Base-by-base conservation (phyloP, 2,888 invertebrate genomes). In the Entomobrya proxima region DNA sequence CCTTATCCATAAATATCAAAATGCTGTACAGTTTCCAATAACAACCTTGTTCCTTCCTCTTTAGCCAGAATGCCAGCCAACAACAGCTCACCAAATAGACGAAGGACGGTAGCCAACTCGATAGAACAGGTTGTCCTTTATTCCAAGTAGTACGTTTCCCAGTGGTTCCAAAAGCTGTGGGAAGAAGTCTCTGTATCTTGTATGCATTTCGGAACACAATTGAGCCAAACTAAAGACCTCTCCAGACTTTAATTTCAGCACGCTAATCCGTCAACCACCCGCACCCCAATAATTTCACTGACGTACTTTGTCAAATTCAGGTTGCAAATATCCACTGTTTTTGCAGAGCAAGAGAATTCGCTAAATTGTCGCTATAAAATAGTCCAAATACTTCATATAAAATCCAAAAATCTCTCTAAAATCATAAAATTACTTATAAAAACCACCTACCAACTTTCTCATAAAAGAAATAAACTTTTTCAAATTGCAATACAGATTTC, bases 391-490 rank as follows among this genome's bases (percentile, higher is more conserved):
- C 24, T 0, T 67, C 11, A 35, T 35, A 18, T 18, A 2, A 27
- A 47, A 44, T 27, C 2, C 27, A 9, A n/a, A 35, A 32, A 78
- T 9, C n/a, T 50, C 30, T 35, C 44, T 21, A 61, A n/a, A n/a
- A n/a, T n/a, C n/a, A n/a, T n/a, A n/a, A n/a, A n/a, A n/a, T n/a
- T n/a, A n/a, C n/a, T n/a, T n/a, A n/a, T n/a, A n/a, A n/a, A 11
- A 11, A 47, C 24, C n/a, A 86, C 92, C 91, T 91, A 93, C 93
- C 87, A 99, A 92, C 92, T 98, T 98, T 91, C 98, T 98, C 0
- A 99, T 98, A 92, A 99, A 99, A 0, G 98, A 97, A 1, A 98
- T 98, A 91, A 99, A 99, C 92, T 98, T 98, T 92, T 98, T 99
- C 15, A 99, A 93, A 90, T 96, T 98, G 0, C 98, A 98, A 92